Base-by-base conservation (phyloP, 1,140 invertebrate genomes). In the Drepana arcuata region DNA sequence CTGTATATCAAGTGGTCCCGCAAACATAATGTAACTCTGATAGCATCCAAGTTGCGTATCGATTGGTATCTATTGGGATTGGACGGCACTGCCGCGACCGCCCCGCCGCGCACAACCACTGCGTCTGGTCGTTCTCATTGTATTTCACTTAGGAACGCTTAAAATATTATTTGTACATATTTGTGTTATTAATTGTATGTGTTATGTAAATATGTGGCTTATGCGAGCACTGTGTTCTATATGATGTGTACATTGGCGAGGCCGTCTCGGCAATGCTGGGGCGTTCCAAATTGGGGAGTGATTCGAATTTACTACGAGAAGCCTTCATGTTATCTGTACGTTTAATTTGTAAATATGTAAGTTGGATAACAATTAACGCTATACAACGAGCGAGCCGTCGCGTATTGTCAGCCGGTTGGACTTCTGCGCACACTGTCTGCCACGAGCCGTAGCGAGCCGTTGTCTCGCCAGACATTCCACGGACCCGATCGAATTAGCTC, bases 321-420 rank as follows among this genome's bases (percentile, higher is more conserved):
- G 60, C 60, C 68, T 26, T 64, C 53, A 50, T 66, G 43, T 64
- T 54, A 46, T 66, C 52, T 64, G 59, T 75, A 64, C 50, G 63
- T 78, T 70, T 74, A 47, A 65, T 73, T 70, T 81, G 70, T 78
- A 77, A 73, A 75, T 81, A 77, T 70, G 59, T 68, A 68, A 65
- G 67, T 68, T 67, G 61, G 55, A 56, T 65, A 65, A 74, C 69
- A 57, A 73, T 75, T 61, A 65, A 67, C 70, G 70, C 67, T 74
- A 58, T 61, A 63, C 68, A 71, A 74, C 65, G 66, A 66, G 68
- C 64, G 67, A 68, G 59, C 68, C 71, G 60, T 73, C 56, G 57
- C 69, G 51, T 57, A 45, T 43, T 60, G 61, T 61, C 57, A 68
- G 70, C 65, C 65, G 67, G 63, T 55, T 57, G 65, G 71, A 77